phyloP scores from a whole-genome alignment of 2,888 invertebrate species.

The Protodeltote pygarga region DNA sequence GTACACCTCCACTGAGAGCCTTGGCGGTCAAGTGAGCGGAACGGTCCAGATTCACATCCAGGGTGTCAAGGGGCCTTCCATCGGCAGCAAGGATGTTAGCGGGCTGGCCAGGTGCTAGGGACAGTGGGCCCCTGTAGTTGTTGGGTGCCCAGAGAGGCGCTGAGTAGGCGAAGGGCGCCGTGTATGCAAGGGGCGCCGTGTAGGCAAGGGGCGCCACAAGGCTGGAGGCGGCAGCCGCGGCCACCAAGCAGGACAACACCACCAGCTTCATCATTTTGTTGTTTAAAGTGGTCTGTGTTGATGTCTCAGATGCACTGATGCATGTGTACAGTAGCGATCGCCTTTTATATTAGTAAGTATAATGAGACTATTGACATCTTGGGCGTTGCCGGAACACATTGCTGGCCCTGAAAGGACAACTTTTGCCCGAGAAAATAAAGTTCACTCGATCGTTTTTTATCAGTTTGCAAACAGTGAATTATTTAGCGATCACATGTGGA shows the following conservation, averaged over 20 bases:
- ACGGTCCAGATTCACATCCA: slow-evolving; percentile 80
- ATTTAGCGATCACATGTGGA: slow-evolving; percentile 13
- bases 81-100: slow-evolving; percentile 76
- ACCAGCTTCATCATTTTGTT: slow-evolving; percentile 84
- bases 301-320: slow-evolving; percentile 70
- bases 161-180: slow-evolving; percentile 50
- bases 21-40: slow-evolving; percentile 77
- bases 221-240: slow-evolving; percentile 83
- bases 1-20: slow-evolving; percentile 62
- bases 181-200: slow-evolving; percentile 50
- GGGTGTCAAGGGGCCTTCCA: slow-evolving; percentile 79
- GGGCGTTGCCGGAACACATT: slow-evolving; percentile 68
- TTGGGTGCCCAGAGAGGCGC: slow-evolving; percentile 55
- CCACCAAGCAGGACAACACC: slow-evolving; percentile 88
- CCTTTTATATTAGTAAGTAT: slow-evolving; percentile 67
- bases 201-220: slow-evolving; percentile 37
- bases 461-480: slow-evolving; percentile 27
- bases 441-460: slow-evolving; percentile 26
- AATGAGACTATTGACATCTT: slow-evolving; percentile 44
- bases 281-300: slow-evolving; percentile 77
- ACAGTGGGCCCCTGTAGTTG: slow-evolving; percentile 77
- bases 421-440: slow-evolving; percentile 64
- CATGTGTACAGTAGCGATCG: slow-evolving; percentile 43
- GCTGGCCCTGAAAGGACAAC: slow-evolving; percentile 71
- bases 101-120: slow-evolving; percentile 79